Base-by-base conservation (phyloP, 2,888 invertebrate genomes). In the Halictus quadricinctus region DNA sequence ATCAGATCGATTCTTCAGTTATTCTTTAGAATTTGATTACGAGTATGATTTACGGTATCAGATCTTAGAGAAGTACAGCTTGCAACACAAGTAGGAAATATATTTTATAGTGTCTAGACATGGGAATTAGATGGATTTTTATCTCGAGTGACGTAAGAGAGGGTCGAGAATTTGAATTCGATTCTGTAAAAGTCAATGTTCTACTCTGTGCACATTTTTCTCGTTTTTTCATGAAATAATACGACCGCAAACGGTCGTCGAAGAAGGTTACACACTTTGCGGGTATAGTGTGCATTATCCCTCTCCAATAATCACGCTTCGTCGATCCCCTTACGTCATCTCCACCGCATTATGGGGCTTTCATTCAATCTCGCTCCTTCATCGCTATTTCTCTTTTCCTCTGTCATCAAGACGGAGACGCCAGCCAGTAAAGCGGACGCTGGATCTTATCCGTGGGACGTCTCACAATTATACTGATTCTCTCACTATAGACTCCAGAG, bases 321-420 rank as follows among this genome's bases (percentile, higher is more conserved):
- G 66, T 1, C 36, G 36, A 66, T 66, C 66, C 21, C 29, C 66
- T 66, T 66, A 29, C 36, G 66, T 36, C 66, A 66, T 66, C 36
- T 36, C 66, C 66, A 21, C 10, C 66, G 8, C 36, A 36, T 36
- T 66, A 66, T 36, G 36, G 66, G 36, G 29, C 66, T 36, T 18
- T 66, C 66, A 66, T 66, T 66, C 66, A 66, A 66, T 66, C 66
- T 36, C 36, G 36, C 36, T 66, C 66, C 29, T 66, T 36, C 66
- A 21, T 66, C 66, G 36, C 10, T 66, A 66, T 66, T 36, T 66
- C 36, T 66, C 36, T 66, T 66, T 18, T 29, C 36, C 36, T 66
- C 29, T 66, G 66, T 36, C 66, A 29, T 18, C 36, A 18, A 66
- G 66, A 18, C 29, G 10, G 36, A 66, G 36, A 36, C 36, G 15